These are phyloP conservation scores for Halichondria panicea DNA, from an alignment of 37 sponge, comb jelly and placozoan species.

Conservation along the genomic window DNA sequence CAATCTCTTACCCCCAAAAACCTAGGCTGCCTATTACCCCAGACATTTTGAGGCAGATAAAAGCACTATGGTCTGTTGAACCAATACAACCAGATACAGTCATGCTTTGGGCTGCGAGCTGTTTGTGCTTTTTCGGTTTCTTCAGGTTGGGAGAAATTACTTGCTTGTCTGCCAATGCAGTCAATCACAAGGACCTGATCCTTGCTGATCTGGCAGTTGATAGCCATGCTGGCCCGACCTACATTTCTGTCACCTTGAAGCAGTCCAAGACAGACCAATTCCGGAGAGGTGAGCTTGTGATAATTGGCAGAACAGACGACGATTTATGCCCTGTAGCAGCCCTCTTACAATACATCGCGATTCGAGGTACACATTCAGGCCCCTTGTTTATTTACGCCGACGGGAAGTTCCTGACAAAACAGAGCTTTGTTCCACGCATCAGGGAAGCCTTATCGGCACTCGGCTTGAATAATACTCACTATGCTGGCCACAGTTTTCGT, in stretches of 20 bases:
- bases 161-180: background rate
- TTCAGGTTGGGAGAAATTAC: constrained; percentile 29
- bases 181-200: background rate
- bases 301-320: constrained; percentile 16
- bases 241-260: constrained; percentile 19
- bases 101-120: constrained; percentile 30
- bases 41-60: no score
- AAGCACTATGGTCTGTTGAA: no score
- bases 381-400: no score
- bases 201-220: constrained; percentile 15
- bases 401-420: no score
- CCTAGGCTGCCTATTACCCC: no score
- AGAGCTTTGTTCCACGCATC: no score
- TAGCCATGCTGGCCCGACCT: background rate
- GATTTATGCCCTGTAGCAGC: constrained; percentile 39
- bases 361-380: constrained; percentile 4
- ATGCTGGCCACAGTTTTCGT: no score
- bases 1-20: no score
- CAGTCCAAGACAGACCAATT: constrained; percentile 40
- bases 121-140: constrained; percentile 34
- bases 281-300: constrained; percentile 31
- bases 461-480: no score
- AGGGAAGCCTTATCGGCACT: no score
- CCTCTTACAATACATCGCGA: constrained; percentile 6
- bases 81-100: no score